Conservation (phyloP, 2,888 invertebrate species). For the Thysanoteuthis rhombus region DNA sequence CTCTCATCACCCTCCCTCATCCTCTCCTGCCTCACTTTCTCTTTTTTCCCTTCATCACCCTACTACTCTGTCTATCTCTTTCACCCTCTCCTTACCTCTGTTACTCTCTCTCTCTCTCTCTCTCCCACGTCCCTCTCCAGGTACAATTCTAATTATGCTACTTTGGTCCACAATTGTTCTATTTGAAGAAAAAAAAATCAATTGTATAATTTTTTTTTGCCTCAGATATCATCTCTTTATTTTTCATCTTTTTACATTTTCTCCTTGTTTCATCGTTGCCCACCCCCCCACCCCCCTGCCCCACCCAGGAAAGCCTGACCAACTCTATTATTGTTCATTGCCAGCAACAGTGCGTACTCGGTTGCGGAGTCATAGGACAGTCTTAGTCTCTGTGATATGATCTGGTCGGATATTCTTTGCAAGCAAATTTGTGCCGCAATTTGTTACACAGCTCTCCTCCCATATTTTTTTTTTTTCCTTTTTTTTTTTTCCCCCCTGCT, state of each 20-base stretch:
- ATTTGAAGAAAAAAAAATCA: not conserved
- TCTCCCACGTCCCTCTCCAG: too few relatives aligned
- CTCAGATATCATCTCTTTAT: not conserved
- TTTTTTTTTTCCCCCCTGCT: not conserved
- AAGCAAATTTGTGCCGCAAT: too few relatives aligned
- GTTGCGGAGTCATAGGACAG: not conserved
- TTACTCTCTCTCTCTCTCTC: too few relatives aligned
- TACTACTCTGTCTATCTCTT: not conserved
- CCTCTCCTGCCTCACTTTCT: too few relatives aligned
- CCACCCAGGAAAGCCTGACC: not conserved
- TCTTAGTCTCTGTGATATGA: not conserved
- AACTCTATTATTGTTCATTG: not conserved
- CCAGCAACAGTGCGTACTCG: not conserved
- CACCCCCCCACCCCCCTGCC: not conserved
- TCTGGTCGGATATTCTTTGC: too few relatives aligned
- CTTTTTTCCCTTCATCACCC: not conserved
- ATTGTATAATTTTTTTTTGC: not conserved
- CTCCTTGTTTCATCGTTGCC: not conserved
- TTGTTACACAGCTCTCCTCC: too few relatives aligned
- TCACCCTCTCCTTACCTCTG: not conserved
- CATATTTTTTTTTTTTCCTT: not conserved
- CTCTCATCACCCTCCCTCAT: too few relatives aligned
- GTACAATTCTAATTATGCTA: too few relatives aligned
- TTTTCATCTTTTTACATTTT: not conserved
- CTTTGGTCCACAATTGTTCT: not conserved